Base-by-base conservation (phyloP, 2,113 vertebrate species). In the Eptatretus burgeri region DNA sequence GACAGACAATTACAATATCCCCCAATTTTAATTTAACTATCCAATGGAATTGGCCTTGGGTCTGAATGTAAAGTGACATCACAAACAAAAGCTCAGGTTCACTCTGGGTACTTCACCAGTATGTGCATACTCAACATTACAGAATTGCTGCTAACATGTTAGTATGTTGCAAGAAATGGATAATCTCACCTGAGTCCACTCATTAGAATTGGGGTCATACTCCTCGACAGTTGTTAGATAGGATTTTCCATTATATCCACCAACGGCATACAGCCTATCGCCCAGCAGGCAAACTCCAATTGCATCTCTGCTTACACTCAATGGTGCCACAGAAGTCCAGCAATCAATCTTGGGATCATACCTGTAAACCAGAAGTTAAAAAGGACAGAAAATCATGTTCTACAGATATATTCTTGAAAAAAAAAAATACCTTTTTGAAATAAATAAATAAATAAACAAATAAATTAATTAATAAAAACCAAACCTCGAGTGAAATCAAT, bases 281-380 rank as follows among this genome's bases (percentile, higher is more conserved):
- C 89, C 89, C n/a, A 95, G 80, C 66, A 98, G 79, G 73, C 91
- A 95, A 51, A 98, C 87, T 10, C 89, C 91, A 62, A 98, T 89
- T 0, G 91, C 91, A 63, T 98, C 89, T 71, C 89, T 79, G 75
- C 88, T 89, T 68, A 95, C 79, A 71, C 87, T 98, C 87, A 95
- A 93, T 10, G 91, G 86, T 14, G 91, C 87, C 41, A 95, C 89
- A n/a, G 86, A 76, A 10, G 91, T 98, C 91, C 91, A 98, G 68
- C 75, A 72, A 52, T 98, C 89, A 60, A 89, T 94, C 77, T 98
- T 91, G 49, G 91, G 91, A 74, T 95, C 89, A 66, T 89, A 98
- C 71, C 89, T 95, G 68, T 66, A 70, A 64, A 51, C 7, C 2
- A 63, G 68, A 51, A 50, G 5, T 16, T 62, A 52, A 11, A 65